Base-by-base conservation (phyloP, 2,888 invertebrate genomes). In the Lacanobia wlatinum region DNA sequence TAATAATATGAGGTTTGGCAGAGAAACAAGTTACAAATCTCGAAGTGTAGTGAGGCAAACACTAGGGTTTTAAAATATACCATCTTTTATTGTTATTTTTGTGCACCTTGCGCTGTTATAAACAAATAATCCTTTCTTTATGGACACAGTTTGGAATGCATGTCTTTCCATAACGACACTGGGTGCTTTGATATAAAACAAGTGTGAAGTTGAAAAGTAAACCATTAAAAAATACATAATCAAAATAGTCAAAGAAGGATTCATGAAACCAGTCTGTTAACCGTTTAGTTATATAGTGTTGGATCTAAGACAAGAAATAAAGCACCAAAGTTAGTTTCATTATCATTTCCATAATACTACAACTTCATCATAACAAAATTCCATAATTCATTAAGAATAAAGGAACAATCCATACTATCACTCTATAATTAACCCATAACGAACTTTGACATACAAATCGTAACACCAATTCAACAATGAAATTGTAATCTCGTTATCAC, bases 401-500 rank as follows among this genome's bases (percentile, higher is more conserved):
- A 66, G 12, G 38, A 52, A 40, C 65, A 71, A 63, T 62, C 21
- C n/a, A 23, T 34, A 55, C 63, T 72, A 81, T 81, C 65, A 63
- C 7, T 3, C 16, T 21, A n/a, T n/a, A 60, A 72, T 53, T 79
- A 77, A 81, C 78, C 60, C 55, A 23, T 52, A 23, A 55, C 1
- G 28, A 81, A 72, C 66, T 81, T 72, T 77, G 72, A 77, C 78
- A 62, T 66, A 75, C 38, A 71, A 79, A 81, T 81, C n/a, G 2
- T 46, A 63, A 56, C 40, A 70, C 52, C 10, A 60, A 50, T 76
- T 55, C 43, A 43, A 71, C 77, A 81, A 60, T 60, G 52, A 76
- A 48, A 46, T 71, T 48, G 55, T 80, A 76, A 79, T 72, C 78
- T 77, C 9, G 7, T 56, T 72, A 82, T 73, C 63, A 53, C 18